phyloP scores from a whole-genome alignment of 1,140 invertebrate genomes.

The Adelges cooleyi region DNA sequence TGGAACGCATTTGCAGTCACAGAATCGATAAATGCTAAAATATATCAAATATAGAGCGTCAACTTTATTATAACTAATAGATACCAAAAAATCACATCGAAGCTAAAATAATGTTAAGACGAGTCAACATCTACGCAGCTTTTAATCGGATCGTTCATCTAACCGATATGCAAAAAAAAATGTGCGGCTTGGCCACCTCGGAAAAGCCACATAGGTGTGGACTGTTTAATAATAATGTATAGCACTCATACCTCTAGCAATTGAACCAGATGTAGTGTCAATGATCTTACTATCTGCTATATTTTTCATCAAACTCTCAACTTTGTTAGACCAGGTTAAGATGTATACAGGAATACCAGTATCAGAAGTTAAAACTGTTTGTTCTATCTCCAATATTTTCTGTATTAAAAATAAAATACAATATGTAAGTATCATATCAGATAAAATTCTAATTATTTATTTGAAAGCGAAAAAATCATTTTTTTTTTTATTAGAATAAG shows the following conservation, averaged over 20 bases:
- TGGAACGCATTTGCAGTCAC: slow-evolving; percentile 89
- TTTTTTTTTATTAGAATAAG: too few species aligned
- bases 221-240: slow-evolving; percentile 6
- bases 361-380: slow-evolving; percentile 67
- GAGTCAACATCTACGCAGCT: too few species aligned
- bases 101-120: too few species aligned
- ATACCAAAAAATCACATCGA: slow-evolving; percentile 8
- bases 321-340: slow-evolving; percentile 55
- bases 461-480: too few species aligned
- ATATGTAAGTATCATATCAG: not conserved
- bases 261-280: slow-evolving; percentile 48
- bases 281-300: slow-evolving; percentile 47
- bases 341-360: slow-evolving; percentile 84
- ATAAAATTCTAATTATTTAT: too few species aligned
- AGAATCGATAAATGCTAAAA: slow-evolving; percentile 61
- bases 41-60: too few species aligned
- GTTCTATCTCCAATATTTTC: slow-evolving; percentile 70
- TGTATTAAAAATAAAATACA: slow-evolving; percentile 36
- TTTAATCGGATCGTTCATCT: too few species aligned
- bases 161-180: not conserved
- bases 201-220: too few species aligned
- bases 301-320: slow-evolving; percentile 65
- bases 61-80: slow-evolving; percentile 27
- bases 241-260: slow-evolving; percentile 46
- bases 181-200: too few species aligned